A percentile compares a stretch with the other conserved stretches of the same genome.
phyloP scores from a whole-genome alignment of 2,113 vertebrate species.

The Hystrix brachyura region DNA sequence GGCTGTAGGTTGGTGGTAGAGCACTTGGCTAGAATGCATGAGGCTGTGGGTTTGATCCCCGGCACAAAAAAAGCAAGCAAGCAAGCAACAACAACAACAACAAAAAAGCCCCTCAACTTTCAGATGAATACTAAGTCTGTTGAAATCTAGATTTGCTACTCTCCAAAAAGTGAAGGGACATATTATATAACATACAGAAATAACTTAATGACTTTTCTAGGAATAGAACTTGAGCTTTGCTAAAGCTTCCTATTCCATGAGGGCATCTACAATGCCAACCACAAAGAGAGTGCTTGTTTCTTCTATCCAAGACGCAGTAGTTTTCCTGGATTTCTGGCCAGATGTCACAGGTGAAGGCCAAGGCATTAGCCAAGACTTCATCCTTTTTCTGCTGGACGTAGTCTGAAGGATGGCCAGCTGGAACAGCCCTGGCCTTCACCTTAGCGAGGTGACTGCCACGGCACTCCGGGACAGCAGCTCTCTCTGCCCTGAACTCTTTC shows the following conservation, averaged over 20 bases:
- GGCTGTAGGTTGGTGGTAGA: neutral
- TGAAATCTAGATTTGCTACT: constrained; percentile 58
- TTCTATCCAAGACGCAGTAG: constrained; percentile 93
- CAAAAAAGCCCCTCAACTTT: too few relatives aligned
- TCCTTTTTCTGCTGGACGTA: constrained; percentile 92
- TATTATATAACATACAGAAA: constrained; percentile 78
- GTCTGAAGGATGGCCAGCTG: constrained; percentile 89
- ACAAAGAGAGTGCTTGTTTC: neutral
- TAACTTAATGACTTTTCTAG: constrained; percentile 80
- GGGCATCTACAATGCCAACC: neutral
- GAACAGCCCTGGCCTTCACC: constrained; percentile 82
- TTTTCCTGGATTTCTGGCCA: constrained; percentile 95
- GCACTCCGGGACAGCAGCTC: constrained; percentile 95
- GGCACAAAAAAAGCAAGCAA: neutral
- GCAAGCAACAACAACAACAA: neutral
- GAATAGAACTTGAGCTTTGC: constrained; percentile 56
- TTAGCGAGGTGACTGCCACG: constrained; percentile 95
- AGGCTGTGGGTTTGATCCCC: neutral
- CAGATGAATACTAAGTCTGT: constrained; percentile 33
- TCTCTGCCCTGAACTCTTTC: constrained; percentile 96
- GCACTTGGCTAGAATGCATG: neutral
- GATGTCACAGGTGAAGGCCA: constrained; percentile 94
- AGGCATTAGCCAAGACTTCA: constrained; percentile 91
- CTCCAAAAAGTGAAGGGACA: constrained; percentile 23
- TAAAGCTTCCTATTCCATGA: constrained; percentile 72